Conservation (phyloP, 2,888 invertebrate genomes). For the Neoascia interrupta region DNA sequence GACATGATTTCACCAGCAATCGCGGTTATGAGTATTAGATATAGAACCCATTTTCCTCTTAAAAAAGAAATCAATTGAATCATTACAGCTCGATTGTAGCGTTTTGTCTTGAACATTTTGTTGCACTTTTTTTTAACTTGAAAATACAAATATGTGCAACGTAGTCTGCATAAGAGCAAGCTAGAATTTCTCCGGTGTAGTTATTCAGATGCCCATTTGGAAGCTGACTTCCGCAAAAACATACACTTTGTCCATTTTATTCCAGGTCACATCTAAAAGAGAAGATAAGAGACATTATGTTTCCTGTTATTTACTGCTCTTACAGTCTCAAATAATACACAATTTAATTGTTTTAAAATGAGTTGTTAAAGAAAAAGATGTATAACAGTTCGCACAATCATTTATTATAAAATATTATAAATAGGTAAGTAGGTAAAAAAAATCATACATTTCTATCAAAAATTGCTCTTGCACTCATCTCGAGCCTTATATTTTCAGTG, state of each 20-base stretch:
- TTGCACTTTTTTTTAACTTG: not conserved
- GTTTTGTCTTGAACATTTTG: conserved; percentile 1
- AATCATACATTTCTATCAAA: too few species aligned
- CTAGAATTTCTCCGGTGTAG: not conserved
- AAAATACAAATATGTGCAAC: not conserved
- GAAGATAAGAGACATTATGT: too few species aligned
- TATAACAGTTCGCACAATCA: too few species aligned
- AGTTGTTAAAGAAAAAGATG: too few species aligned
- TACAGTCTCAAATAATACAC: too few species aligned
- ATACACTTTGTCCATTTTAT: conserved; percentile 8
- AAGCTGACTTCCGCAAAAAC: not conserved
- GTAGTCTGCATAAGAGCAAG: not conserved
- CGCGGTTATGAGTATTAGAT: not conserved
- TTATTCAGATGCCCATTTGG: not conserved
- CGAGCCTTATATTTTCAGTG: too few species aligned
- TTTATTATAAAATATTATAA: too few species aligned
- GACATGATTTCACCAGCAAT: conserved; percentile 12
- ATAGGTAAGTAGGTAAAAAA: too few species aligned
- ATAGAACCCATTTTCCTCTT: not conserved
- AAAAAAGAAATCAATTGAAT: not conserved
- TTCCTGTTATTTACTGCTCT: too few species aligned
- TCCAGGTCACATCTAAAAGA: too few species aligned
- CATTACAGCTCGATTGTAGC: not conserved
- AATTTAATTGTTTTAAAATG: too few species aligned
- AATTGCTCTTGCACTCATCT: too few species aligned